These are phyloP conservation scores for Euproctis similis DNA, from an alignment of 2,888 invertebrate species.

Conservation along the genomic window DNA sequence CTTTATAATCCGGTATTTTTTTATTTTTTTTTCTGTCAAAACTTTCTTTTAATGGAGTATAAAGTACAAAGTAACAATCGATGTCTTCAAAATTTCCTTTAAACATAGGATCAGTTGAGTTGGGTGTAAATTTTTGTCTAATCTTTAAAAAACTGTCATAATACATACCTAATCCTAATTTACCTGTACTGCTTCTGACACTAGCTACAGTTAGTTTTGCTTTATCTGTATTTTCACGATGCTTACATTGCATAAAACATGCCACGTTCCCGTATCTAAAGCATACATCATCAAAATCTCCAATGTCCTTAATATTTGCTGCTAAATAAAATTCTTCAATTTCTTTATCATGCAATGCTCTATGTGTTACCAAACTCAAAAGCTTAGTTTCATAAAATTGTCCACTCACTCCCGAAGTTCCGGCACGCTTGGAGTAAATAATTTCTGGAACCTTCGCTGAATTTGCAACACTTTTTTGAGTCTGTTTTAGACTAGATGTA, in stretches of 20 bases:
- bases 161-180: slow-evolving; percentile 28
- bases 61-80: slow-evolving; percentile 29
- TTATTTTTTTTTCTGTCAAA: slow-evolving; percentile 17
- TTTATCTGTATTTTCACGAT: slow-evolving; percentile 27
- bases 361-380: slow-evolving; percentile 25
- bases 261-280: slow-evolving; percentile 25
- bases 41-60: slow-evolving; percentile 27
- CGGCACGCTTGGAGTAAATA: slow-evolving; percentile 16
- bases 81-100: slow-evolving; percentile 22
- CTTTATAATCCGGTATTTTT: no score
- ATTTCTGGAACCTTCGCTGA: not conserved
- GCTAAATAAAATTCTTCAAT: slow-evolving; percentile 28
- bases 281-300: slow-evolving; percentile 34
- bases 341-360: slow-evolving; percentile 24
- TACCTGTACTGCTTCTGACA: slow-evolving; percentile 19
- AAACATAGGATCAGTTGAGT: slow-evolving; percentile 26
- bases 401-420: slow-evolving; percentile 21
- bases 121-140: slow-evolving; percentile 22
- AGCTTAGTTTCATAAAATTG: slow-evolving; percentile 30
- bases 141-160: slow-evolving; percentile 33
- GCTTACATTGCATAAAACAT: slow-evolving; percentile 35
- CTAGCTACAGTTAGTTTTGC: slow-evolving; percentile 25
- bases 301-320: slow-evolving; percentile 31
- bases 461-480: not conserved
- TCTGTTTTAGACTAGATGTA: not conserved